Conservation (phyloP, 2,888 invertebrate genomes). For the Stictocephala bisonia region DNA sequence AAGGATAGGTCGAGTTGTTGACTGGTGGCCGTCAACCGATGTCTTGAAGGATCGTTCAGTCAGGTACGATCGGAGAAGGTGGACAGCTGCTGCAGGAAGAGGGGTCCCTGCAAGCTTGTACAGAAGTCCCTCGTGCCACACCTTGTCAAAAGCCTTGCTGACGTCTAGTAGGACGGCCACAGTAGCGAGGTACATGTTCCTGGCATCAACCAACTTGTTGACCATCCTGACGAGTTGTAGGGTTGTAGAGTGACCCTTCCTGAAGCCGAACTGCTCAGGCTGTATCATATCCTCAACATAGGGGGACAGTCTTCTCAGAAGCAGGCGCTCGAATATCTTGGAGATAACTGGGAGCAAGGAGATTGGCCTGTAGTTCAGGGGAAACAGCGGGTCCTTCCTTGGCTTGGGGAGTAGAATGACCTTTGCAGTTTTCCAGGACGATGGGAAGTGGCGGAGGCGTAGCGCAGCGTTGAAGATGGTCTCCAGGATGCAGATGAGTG, state of each 20-base stretch:
- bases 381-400: neutral
- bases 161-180: neutral
- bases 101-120: neutral
- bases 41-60: too few species aligned
- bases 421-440: neutral
- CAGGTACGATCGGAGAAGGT: too few species aligned
- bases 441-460: neutral
- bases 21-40: too few species aligned
- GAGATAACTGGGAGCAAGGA: neutral
- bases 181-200: neutral
- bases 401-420: constrained; percentile 1
- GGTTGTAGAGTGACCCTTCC: neutral
- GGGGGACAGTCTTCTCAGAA: neutral
- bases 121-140: neutral
- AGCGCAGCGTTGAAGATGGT: neutral
- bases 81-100: too few species aligned
- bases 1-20: neutral
- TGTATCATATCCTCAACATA: neutral
- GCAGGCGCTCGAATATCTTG: neutral
- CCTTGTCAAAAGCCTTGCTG: neutral
- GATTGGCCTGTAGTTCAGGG: neutral
- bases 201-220: neutral
- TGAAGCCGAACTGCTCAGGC: neutral
- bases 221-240: neutral
- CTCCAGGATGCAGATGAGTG: too few species aligned